Evolutionary conservation across 2,888 invertebrate species (phyloP).

Genomic region (Eucriotettix oculatus): DNA sequence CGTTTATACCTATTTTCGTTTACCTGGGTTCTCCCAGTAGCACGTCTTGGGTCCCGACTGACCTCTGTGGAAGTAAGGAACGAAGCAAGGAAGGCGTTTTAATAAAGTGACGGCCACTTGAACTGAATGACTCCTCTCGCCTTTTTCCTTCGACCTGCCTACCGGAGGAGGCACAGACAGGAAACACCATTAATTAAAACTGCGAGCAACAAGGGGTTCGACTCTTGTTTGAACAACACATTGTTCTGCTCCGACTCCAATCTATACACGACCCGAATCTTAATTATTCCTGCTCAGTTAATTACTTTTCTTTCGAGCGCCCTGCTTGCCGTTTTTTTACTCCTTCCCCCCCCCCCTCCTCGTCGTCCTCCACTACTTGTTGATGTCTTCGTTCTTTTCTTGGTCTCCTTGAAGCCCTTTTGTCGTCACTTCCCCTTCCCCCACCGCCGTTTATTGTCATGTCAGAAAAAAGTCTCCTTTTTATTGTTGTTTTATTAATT

Average conservation of each 20-base stretch:
- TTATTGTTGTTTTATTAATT: slow-evolving; percentile 5
- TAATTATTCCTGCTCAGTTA: background rate
- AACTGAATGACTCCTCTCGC: no score
- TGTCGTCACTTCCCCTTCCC: slow-evolving; percentile 3
- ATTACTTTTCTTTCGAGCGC: background rate
- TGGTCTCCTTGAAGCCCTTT: background rate
- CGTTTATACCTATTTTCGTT: no score
- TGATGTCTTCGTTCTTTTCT: background rate
- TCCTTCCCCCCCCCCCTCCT: background rate
- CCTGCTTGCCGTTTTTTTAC: background rate
- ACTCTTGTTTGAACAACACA: background rate
- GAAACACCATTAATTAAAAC: background rate
- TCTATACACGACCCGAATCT: background rate
- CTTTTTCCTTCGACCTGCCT: no score
- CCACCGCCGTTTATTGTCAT: slow-evolving; percentile 15
- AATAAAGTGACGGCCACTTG: no score
- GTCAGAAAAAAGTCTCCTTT: slow-evolving; percentile 16
- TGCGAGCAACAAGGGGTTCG: background rate
- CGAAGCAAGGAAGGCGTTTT: no score
- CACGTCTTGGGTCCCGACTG: no score
- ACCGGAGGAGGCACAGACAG: background rate
- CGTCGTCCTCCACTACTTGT: background rate
- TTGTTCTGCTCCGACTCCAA: background rate
- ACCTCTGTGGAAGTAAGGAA: no score
- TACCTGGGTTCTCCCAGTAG: no score